Evolutionary conservation across 1,140 invertebrate species (phyloP).

Genomic region (Drosophila pallidifrons): DNA sequence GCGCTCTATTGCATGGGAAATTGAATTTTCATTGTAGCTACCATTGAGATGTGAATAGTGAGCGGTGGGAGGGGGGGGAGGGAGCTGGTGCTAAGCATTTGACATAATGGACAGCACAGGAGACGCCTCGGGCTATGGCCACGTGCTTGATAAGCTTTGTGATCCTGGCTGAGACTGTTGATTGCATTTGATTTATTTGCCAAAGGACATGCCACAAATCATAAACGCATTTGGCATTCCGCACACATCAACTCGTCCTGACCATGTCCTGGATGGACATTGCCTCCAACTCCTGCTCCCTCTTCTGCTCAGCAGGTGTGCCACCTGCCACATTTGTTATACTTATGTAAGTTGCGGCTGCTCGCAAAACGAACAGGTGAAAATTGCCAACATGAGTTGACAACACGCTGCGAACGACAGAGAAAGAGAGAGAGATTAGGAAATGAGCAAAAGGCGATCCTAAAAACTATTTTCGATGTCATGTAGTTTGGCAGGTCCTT

Average conservation of each 20-base stretch:
- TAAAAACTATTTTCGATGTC: conserved; percentile 80
- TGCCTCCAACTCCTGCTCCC: no score
- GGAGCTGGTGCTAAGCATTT: conserved; percentile 57
- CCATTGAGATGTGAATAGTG: not conserved
- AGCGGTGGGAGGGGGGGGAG: not conserved
- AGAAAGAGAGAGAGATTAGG: conserved; percentile 38
- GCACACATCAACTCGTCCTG: conserved; percentile 26
- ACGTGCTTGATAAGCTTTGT: conserved; percentile 57
- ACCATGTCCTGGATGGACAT: not conserved
- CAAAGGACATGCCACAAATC: conserved; percentile 75
- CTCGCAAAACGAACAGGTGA: conserved; percentile 63
- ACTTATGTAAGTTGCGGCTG: conserved; percentile 68
- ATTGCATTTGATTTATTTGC: conserved; percentile 81
- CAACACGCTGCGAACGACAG: conserved; percentile 45
- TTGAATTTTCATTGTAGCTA: conserved; percentile 69
- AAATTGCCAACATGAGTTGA: conserved; percentile 82
- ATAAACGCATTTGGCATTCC: conserved; percentile 72
- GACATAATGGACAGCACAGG: conserved; percentile 49
- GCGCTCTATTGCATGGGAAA: conserved; percentile 63
- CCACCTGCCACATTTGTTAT: conserved; percentile 67
- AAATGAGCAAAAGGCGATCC: conserved; percentile 64
- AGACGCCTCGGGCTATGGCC: conserved; percentile 13
- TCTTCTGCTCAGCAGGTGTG: conserved; percentile 4
- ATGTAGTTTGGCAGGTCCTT: conserved; percentile 53
- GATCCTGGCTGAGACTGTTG: conserved; percentile 57